phyloP scores from a whole-genome alignment of 1,140 invertebrate species.

The Drosophila auraria region DNA sequence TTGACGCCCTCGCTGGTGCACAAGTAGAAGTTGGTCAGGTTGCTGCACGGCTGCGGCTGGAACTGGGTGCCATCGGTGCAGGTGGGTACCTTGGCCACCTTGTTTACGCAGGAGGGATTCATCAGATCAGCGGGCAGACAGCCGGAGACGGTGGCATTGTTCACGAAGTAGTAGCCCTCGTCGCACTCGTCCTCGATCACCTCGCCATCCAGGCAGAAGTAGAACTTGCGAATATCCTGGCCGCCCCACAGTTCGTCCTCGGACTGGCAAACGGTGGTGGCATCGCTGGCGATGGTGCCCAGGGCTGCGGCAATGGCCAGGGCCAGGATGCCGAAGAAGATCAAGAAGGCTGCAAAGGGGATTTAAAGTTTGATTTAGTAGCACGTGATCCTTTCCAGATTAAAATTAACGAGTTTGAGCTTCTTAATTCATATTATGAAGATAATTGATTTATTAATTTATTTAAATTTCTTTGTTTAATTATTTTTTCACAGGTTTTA shows the following conservation, averaged over 20 bases:
- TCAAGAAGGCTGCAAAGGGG: slow-evolving; percentile 17
- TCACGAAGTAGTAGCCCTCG: slow-evolving; percentile 54
- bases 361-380: neutral
- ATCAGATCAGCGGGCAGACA: slow-evolving; percentile 56
- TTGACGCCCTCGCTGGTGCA: slow-evolving; percentile 38
- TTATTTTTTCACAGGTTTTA: too few species aligned
- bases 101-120: slow-evolving; percentile 58
- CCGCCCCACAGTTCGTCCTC: slow-evolving; percentile 55
- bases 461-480: too few species aligned
- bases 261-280: slow-evolving; percentile 38
- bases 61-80: slow-evolving; percentile 48
- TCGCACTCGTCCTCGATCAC: slow-evolving; percentile 37
- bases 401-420: slow-evolving; percentile 1
- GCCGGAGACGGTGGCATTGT: slow-evolving; percentile 59
- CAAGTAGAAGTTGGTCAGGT: slow-evolving; percentile 60
- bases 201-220: slow-evolving; percentile 50
- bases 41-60: slow-evolving; percentile 52
- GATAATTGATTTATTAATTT: too few species aligned
- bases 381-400: too few species aligned
- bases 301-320: slow-evolving; percentile 23
- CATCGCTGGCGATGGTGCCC: neutral
- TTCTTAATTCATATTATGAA: neutral
- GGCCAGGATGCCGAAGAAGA: slow-evolving; percentile 46
- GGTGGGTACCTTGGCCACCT: neutral
- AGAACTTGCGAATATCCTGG: slow-evolving; percentile 49